These are phyloP conservation scores for Caenorhabditis imperialis DNA, from an alignment of 2,888 invertebrate genomes.

Conservation along the genomic window DNA sequence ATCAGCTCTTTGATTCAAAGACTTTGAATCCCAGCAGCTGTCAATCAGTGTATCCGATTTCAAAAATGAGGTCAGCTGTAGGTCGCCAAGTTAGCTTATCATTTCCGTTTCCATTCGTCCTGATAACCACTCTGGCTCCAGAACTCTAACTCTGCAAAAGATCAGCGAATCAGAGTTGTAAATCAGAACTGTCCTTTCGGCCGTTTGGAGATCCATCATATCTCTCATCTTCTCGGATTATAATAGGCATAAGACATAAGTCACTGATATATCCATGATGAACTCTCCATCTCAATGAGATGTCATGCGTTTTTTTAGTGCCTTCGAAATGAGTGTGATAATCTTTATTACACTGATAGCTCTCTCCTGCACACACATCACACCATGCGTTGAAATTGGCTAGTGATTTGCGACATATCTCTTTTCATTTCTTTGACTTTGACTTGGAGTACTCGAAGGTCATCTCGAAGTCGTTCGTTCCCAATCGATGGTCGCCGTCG, in stretches of 20 bases:
- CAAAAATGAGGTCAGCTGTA: conserved; percentile 41
- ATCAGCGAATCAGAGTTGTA: conserved; percentile 33
- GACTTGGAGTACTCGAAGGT: background rate
- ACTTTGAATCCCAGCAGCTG: conserved; percentile 8
- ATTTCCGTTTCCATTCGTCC: conserved; percentile 12
- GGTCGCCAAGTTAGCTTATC: conserved; percentile 9
- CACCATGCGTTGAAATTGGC: too few species aligned
- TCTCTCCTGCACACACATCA: too few species aligned
- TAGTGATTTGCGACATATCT: too few species aligned
- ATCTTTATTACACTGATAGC: too few species aligned
- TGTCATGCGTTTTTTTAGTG: conserved; percentile 1
- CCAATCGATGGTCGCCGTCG: too few species aligned
- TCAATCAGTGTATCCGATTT: conserved; percentile 22
- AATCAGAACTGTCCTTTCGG: conserved; percentile 10
- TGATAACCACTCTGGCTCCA: conserved; percentile 35
- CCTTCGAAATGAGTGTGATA: too few species aligned
- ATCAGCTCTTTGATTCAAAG: background rate
- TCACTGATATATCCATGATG: background rate
- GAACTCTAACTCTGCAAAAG: background rate
- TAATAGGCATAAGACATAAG: too few species aligned
- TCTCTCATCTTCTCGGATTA: too few species aligned
- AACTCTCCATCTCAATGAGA: conserved; percentile 3
- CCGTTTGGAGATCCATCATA: conserved; percentile 13
- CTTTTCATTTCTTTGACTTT: too few species aligned
- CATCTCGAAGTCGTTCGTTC: too few species aligned